These are phyloP conservation scores for Calliphora vomitoria DNA, from an alignment of 2,888 invertebrate genomes.

Conservation along the genomic window DNA sequence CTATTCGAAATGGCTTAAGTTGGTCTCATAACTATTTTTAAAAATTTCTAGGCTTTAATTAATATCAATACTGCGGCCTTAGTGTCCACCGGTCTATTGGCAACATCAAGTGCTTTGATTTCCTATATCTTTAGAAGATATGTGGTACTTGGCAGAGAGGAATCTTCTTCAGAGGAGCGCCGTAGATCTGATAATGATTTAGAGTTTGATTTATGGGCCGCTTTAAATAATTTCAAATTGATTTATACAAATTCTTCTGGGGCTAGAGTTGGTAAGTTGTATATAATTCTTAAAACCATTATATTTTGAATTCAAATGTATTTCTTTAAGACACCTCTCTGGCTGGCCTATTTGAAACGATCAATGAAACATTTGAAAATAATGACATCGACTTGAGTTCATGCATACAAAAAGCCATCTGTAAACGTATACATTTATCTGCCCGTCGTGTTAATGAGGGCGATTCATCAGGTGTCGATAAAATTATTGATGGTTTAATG, in stretches of 20 bases:
- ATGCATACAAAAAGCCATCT: slow-evolving; percentile 87
- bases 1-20: no score
- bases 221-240: slow-evolving; percentile 79
- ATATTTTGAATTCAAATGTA: background rate
- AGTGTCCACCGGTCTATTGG: slow-evolving; percentile 78
- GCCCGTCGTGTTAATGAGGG: slow-evolving; percentile 73
- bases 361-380: slow-evolving; percentile 86
- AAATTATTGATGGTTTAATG: slow-evolving; percentile 85
- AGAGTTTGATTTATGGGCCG: slow-evolving; percentile 56
- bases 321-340: slow-evolving; percentile 78
- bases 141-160: background rate
- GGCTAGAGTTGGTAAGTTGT: slow-evolving; percentile 77
- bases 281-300: background rate
- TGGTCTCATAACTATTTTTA: no score
- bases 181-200: slow-evolving; percentile 52
- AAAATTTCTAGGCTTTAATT: background rate
- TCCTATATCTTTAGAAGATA: slow-evolving; percentile 60
- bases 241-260: slow-evolving; percentile 79
- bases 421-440: slow-evolving; percentile 85
- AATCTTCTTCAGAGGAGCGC: slow-evolving; percentile 23
- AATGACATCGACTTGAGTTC: slow-evolving; percentile 87
- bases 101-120: slow-evolving; percentile 75
- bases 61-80: slow-evolving; percentile 76
- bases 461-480: slow-evolving; percentile 85
- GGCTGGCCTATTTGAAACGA: slow-evolving; percentile 81